Conservation (phyloP, 1,140 invertebrate genomes). For the Phymastichus coffea region DNA sequence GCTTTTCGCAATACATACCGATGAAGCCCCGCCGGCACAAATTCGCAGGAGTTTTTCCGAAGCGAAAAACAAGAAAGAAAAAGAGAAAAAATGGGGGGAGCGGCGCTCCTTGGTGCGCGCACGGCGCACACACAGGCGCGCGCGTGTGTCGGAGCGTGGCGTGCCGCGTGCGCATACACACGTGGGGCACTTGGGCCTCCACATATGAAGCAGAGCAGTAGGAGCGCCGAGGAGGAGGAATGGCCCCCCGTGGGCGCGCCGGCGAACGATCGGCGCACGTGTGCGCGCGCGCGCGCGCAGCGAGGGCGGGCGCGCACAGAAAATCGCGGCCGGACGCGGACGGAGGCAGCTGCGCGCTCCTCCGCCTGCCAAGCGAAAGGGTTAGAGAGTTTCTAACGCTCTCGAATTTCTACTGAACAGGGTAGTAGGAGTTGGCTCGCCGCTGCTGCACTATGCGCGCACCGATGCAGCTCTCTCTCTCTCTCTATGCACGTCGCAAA, state of each 20-base stretch:
- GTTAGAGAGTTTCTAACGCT: slow-evolving; percentile 33
- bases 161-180: slow-evolving; percentile 39
- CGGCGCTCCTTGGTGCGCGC: neutral
- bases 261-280: neutral
- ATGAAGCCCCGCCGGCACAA: too few species aligned
- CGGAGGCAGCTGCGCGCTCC: slow-evolving; percentile 2
- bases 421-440: slow-evolving; percentile 20
- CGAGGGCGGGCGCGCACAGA: too few species aligned
- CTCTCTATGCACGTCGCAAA: neutral
- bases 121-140: neutral
- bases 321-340: too few species aligned
- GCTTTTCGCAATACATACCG: too few species aligned
- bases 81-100: neutral
- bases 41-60: too few species aligned
- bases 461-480: neutral
- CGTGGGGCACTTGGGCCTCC: slow-evolving; percentile 42
- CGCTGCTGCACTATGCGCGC: neutral
- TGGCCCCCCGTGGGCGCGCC: neutral
- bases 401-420: slow-evolving; percentile 39
- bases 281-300: neutral
- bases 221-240: slow-evolving; percentile 19
- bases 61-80: too few species aligned
- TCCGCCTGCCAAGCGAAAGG: slow-evolving; percentile 20
- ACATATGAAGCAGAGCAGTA: slow-evolving; percentile 50
- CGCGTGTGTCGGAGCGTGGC: neutral